phyloP scores from a whole-genome alignment of 2,888 invertebrate species.

The Tachina grossa region DNA sequence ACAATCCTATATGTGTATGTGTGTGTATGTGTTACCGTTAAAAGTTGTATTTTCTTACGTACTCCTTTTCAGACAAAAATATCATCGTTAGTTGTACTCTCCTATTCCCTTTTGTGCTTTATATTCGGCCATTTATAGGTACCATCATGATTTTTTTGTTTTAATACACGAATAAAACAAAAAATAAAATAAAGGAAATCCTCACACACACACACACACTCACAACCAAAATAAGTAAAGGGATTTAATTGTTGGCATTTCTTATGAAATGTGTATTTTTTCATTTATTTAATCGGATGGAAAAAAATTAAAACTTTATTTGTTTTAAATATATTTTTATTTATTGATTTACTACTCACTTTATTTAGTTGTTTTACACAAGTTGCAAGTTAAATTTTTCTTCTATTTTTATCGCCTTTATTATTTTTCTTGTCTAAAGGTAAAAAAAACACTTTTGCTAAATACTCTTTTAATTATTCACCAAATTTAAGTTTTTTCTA shows the following conservation, averaged over 20 bases:
- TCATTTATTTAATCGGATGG: neutral
- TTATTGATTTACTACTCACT: constrained; percentile 58
- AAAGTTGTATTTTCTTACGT: constrained; percentile 65
- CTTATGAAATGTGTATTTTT: constrained; percentile 1
- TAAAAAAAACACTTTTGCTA: constrained; percentile 11
- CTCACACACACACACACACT: constrained; percentile 5
- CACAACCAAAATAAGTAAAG: neutral
- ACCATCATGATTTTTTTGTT: constrained; percentile 32
- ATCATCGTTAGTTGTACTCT: constrained; percentile 51
- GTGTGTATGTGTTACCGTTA: constrained; percentile 25
- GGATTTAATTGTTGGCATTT: constrained; percentile 38
- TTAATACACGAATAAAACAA: constrained; percentile 30
- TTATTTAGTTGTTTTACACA: constrained; percentile 47
- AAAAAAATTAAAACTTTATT: constrained; percentile 15
- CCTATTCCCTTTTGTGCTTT: constrained; percentile 52
- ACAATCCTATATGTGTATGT: constrained; percentile 4
- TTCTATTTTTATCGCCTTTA: constrained; percentile 11
- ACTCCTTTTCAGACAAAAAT: constrained; percentile 54
- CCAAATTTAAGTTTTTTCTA: constrained; percentile 3
- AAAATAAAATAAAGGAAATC: neutral
- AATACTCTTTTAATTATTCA: constrained; percentile 31
- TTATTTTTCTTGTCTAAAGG: constrained; percentile 65
- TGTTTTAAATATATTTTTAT: constrained; percentile 11
- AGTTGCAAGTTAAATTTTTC: constrained; percentile 48
- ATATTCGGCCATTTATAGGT: constrained; percentile 55